Base-by-base conservation (phyloP, 2,797 vertebrate species). In the Halcyon smyrnensis region DNA sequence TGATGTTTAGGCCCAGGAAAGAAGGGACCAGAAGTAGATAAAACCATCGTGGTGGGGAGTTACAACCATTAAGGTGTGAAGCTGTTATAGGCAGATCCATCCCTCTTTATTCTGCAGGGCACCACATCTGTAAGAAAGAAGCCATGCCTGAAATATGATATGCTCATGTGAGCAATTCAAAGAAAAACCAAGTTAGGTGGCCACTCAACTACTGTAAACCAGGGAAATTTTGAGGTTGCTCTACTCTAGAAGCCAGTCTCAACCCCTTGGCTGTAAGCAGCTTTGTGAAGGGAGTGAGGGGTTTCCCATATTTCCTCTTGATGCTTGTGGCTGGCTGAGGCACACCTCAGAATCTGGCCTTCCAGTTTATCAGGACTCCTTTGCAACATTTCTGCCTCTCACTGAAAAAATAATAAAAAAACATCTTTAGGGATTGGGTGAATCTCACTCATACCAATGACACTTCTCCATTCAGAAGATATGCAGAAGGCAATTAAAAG, bases 41-140 rank as follows among this genome's bases (percentile, higher is more conserved):
- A 0, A 1, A 37, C 20, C 34, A 46, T 12, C 16, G 14, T 24
- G 2, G 13, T 36, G 48, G 3, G 13, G 4, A 48, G 3, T 39
- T 77, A 54, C 6, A 43, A 23, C 12, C 25, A 39, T 9, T 50
- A 43, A 43, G 8, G 6, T 3, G 1, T 74, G 45, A 77, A 34
- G 45, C 2, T 36, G 12, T 2, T 45, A 53, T 8, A 21, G 30
- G 15, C 15, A 60, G 19, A 64, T 68, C 39, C 28, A 37, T 28
- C 30, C 9, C 5, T 80, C 8, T 15, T 45, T 6, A 27, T 63
- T 51, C 37, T 50, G 5, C 16, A 68, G 17, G 3, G 4, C 15
- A 67, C 14, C 4, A 54, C 0, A 53, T 2, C 15, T 37, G 23
- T 30, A 74, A 36, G 24, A 63, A 80, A 79, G 46, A 54, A 67